Evolutionary conservation across 2,797 vertebrate species (phyloP).

Genomic region (Galago senegalensis): DNA sequence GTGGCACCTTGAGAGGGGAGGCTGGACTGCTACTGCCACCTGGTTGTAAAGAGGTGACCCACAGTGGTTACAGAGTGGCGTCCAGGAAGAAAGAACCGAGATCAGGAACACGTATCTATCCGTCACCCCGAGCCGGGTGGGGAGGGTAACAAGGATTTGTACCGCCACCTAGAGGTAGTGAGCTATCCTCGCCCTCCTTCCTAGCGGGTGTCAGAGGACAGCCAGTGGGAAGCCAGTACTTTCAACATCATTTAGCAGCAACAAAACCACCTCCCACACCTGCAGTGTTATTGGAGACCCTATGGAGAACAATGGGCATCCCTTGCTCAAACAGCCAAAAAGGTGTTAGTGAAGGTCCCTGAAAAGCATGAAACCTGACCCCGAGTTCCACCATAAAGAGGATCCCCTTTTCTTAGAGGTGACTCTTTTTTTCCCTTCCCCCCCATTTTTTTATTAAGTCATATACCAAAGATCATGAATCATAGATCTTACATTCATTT

Average conservation of each 20-base stretch:
- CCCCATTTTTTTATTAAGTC: too few relatives aligned
- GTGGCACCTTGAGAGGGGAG: background rate
- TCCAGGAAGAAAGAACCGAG: background rate
- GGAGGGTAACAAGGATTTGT: background rate
- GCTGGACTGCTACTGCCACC: background rate
- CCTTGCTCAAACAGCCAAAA: background rate
- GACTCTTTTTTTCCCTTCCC: background rate
- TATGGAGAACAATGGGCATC: accelerated
- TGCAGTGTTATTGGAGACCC: background rate
- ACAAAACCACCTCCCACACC: background rate
- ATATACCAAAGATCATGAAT: too few relatives aligned
- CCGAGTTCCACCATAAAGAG: background rate
- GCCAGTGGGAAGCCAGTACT: background rate
- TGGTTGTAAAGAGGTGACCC: background rate
- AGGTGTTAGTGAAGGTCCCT: background rate
- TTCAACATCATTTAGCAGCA: background rate
- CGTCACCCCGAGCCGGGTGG: too few relatives aligned
- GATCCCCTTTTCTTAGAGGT: background rate
- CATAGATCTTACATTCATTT: too few relatives aligned
- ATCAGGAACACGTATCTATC: background rate
- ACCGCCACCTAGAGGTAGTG: too few relatives aligned
- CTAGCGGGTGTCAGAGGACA: background rate
- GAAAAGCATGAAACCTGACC: background rate
- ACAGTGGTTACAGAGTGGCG: background rate
- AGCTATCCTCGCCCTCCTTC: background rate